Evolutionary conservation across 2,888 invertebrate genomes (phyloP), one percentile per base, ranked within the genome.

Genomic region (Chalcis sispes): DNA sequence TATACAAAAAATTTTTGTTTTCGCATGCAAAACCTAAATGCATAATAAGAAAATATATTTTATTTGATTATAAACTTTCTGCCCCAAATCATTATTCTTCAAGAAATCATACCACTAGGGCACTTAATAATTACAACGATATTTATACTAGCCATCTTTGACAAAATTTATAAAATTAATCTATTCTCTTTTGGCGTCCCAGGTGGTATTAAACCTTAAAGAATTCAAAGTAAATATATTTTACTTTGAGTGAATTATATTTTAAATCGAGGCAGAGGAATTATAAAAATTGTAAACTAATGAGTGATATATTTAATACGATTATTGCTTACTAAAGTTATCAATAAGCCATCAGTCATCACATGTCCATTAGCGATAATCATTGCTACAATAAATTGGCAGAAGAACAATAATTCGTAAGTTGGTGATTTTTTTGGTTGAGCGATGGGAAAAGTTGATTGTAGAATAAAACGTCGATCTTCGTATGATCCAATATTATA

Each of bases 11-110:
- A 56, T 29, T 56, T 56, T 56, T 4, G 27, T 29, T 29, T 29
- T 56, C 29, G 29, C 56, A n/a, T 56, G 56, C n/a, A 56, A 29
- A n/a, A 56, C 7, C 56, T 56, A n/a, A 23, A 42, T 42, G 15
- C 7, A 42, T 15, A 42, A 2, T 13, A 7, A 42, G 13, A 8
- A 2, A 42, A 3, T 32, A 32, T 8, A 32, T 3, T 32, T 3
- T 32, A 32, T 8, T 8, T 5, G 32, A 32, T 32, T 32, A 3
- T 32, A 5, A 5, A 5, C 8, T 32, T 32, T 32, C n/a, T n/a
- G n/a, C n/a, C n/a, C n/a, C n/a, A n/a, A n/a, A n/a, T n/a, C n/a
- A n/a, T n/a, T n/a, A n/a, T n/a, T n/a, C n/a, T n/a, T n/a, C n/a
- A n/a, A n/a, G n/a, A n/a, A n/a, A n/a, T n/a, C n/a, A n/a, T n/a